These are phyloP conservation scores for Proterorhinus semilunaris DNA, from an alignment of 2,113 vertebrate species.

Conservation along the genomic window DNA sequence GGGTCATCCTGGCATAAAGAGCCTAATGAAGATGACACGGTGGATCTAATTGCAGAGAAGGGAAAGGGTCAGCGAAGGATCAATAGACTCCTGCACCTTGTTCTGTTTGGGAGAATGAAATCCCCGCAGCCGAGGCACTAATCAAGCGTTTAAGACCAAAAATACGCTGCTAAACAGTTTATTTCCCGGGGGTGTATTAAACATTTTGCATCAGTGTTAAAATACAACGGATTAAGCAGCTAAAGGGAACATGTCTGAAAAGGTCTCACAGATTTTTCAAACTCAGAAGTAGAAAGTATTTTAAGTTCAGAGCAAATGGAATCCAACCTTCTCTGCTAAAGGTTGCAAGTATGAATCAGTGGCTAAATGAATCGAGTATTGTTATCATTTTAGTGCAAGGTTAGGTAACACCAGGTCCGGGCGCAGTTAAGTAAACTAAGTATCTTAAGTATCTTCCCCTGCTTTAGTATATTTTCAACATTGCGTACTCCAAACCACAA, in stretches of 20 bases:
- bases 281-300: no score
- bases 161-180: background rate
- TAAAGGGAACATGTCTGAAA: background rate
- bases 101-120: background rate
- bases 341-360: no score
- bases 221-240: background rate
- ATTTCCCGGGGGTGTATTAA: background rate
- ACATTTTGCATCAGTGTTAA: background rate
- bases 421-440: no score
- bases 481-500: no score
- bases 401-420: no score
- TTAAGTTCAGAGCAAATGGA: no score
- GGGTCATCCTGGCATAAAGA: conserved; percentile 56
- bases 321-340: no score
- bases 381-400: no score
- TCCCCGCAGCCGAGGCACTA: background rate
- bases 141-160: background rate
- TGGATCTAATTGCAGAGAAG: conserved; percentile 40
- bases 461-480: no score
- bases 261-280: no score
- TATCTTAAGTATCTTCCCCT: no score
- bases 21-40: conserved; percentile 28
- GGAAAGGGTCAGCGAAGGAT: conserved; percentile 26
- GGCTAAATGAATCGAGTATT: no score
- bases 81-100: conserved; percentile 7